Evolutionary conservation across 2,888 invertebrate genomes (phyloP), one percentile per base, ranked within the genome.

Genomic region (Bugula neritina): DNA sequence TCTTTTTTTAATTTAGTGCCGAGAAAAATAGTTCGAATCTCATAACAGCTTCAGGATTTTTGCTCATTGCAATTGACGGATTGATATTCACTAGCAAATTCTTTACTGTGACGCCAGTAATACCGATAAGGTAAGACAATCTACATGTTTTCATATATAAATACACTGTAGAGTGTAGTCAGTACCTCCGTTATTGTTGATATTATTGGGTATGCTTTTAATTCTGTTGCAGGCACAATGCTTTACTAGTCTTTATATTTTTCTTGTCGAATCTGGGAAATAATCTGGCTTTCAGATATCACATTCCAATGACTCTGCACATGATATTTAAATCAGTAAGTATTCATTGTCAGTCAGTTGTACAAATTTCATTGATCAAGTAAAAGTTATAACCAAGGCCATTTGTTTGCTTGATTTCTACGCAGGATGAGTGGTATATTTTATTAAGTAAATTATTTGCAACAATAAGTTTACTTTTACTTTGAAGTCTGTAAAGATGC

Each of bases 261-360:
- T 97, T 96, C 85, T 86, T 92, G 0, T 90, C 92, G 23, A 97
- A 93, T 84, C 80, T 84, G 5, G 74, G 80, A 34, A 87, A 86
- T 76, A 99, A 98, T 84, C 93, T 93, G 87, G 96, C 96, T 0
- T 92, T 98, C 80, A 90, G 92, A 83, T 98, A 94, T 81, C 94
- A 97, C 83, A 95, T 99, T 80, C 90, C 98, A 0, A 96, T 99
- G 90, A 97, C 98, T 0, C 86, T 99, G 69, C 98, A 98, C 82
- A 96, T 98, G 92, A 98, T 99, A 82, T 99, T 99, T 84, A 88
- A 97, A 87, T 91, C 97, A 72, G 92, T 92, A 86, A 88, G 89
- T 81, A 25, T 57, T 17, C 52, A 10, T n/a, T 72, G 43, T 21
- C 69, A 23, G 27, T 69, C 17, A 69, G 23, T 58, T n/a, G n/a